phyloP scores from a whole-genome alignment of 2,113 vertebrate species.

The Indicator maculatus region DNA sequence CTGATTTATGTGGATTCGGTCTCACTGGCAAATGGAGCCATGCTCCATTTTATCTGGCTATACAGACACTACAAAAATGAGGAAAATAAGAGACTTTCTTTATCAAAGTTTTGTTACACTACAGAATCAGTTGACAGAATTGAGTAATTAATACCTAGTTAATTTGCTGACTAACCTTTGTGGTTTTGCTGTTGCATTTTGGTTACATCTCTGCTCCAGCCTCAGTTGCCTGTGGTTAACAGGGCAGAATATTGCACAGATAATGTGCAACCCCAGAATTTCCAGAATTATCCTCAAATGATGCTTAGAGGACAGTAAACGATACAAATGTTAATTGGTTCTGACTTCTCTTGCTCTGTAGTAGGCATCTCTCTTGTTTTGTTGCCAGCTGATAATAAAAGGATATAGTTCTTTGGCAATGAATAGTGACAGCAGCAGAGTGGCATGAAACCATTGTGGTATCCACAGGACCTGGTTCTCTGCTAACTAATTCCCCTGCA shows the following conservation, averaged over 20 bases:
- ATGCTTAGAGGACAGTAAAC: not conserved
- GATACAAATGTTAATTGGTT: not conserved
- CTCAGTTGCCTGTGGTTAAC: not conserved
- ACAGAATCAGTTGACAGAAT: not conserved
- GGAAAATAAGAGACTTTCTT: not conserved
- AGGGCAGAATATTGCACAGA: not conserved
- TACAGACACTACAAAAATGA: not conserved
- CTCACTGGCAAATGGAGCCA: not conserved
- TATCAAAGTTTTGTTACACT: not conserved
- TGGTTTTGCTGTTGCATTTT: not conserved
- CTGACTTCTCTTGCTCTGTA: not conserved
- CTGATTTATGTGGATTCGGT: not conserved
- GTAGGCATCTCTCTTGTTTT: not conserved
- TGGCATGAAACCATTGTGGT: fast-evolving
- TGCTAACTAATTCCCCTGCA: not conserved
- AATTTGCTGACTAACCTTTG: not conserved
- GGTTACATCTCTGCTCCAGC: not conserved
- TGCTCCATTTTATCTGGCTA: not conserved
- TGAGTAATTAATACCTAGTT: not conserved
- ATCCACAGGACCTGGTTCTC: fast-evolving
- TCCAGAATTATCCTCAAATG: not conserved
- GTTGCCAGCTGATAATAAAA: not conserved
- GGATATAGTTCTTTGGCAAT: not conserved
- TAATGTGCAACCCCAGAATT: not conserved
- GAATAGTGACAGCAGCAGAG: not conserved